phyloP scores from a whole-genome alignment of 2,113 vertebrate genomes.

The Morone saxatilis region DNA sequence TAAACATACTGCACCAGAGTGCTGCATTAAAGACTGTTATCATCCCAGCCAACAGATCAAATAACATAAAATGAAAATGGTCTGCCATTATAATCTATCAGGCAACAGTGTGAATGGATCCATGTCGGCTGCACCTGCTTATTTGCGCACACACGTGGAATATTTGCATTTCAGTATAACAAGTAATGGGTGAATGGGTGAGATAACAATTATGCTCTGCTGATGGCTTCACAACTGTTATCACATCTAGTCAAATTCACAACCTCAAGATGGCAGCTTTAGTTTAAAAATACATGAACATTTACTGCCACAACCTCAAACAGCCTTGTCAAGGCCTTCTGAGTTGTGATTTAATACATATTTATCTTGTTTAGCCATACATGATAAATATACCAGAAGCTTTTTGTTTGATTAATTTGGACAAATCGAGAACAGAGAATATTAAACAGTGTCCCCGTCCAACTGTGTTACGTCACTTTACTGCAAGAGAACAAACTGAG shows the following conservation, averaged over 20 bases:
- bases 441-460: neutral
- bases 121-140: slow-evolving; percentile 54
- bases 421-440: slow-evolving; percentile 14
- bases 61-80: slow-evolving; percentile 7
- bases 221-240: slow-evolving; percentile 18
- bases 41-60: slow-evolving; percentile 4
- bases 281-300: slow-evolving; percentile 17
- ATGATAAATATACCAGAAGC: slow-evolving; percentile 20
- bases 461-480: slow-evolving; percentile 4
- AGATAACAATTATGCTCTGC: neutral
- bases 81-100: slow-evolving; percentile 26
- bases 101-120: slow-evolving; percentile 29
- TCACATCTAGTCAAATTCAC: slow-evolving; percentile 2
- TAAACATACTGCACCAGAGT: neutral
- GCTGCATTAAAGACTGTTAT: neutral
- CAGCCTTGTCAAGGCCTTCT: neutral
- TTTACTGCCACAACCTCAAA: neutral
- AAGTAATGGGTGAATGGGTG: slow-evolving; percentile 47
- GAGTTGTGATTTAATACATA: slow-evolving; percentile 1
- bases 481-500: slow-evolving; percentile 4
- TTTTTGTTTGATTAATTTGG: slow-evolving; percentile 42
- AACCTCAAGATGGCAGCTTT: slow-evolving; percentile 36
- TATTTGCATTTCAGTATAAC: slow-evolving; percentile 59
- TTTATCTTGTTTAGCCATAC: slow-evolving; percentile 15
- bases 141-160: slow-evolving; percentile 26